These are phyloP conservation scores for Sarcophaga variegata DNA, from an alignment of 2,888 invertebrate species.

Conservation along the genomic window DNA sequence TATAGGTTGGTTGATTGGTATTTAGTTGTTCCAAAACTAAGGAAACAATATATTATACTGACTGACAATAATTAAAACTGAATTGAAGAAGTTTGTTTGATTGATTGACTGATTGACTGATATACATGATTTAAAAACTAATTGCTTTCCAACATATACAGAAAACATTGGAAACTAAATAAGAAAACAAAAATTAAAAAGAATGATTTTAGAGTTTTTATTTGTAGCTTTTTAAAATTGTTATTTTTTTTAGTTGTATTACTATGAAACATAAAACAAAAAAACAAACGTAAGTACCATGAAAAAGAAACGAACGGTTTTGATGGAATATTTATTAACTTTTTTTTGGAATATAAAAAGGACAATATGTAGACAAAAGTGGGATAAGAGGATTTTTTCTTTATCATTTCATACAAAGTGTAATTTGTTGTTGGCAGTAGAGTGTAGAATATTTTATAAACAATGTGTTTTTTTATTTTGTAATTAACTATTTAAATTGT, in stretches of 20 bases:
- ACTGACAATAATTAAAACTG: slow-evolving; percentile 18
- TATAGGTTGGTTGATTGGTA: too few relatives aligned
- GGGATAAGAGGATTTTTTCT: background rate
- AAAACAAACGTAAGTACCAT: slow-evolving; percentile 53
- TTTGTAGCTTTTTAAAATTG: background rate
- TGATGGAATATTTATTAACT: slow-evolving; percentile 29
- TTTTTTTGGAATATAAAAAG: background rate
- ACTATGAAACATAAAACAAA: slow-evolving; percentile 51
- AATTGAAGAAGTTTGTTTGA: background rate
- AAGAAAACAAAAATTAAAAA: slow-evolving; percentile 56
- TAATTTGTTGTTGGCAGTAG: slow-evolving; percentile 2
- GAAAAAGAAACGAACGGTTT: slow-evolving; percentile 38
- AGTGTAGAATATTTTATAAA: slow-evolving; percentile 14
- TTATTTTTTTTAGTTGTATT: slow-evolving; percentile 7
- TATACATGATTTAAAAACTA: slow-evolving; percentile 78
- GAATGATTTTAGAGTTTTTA: background rate
- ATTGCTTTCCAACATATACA: slow-evolving; percentile 73
- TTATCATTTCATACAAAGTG: slow-evolving; percentile 30
- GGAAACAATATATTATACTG: too few relatives aligned
- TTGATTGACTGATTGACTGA: background rate
- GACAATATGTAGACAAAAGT: slow-evolving; percentile 11
- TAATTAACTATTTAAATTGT: background rate
- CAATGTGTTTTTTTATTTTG: background rate
- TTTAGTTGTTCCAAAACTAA: background rate
- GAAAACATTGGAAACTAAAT: slow-evolving; percentile 57